phyloP scores from a whole-genome alignment of 1,140 invertebrate genomes.

The Aphis gossypii region DNA sequence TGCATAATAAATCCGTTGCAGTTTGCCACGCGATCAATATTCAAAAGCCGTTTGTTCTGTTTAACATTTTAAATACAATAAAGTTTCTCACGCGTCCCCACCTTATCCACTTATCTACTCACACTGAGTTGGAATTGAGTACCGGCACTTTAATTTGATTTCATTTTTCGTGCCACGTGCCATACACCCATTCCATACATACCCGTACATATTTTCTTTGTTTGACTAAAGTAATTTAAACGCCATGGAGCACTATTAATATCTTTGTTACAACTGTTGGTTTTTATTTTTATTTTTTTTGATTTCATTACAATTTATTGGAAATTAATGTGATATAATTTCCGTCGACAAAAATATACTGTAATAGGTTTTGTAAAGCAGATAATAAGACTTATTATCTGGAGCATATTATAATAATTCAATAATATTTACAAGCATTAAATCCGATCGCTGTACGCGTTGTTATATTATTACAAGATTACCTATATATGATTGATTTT shows the following conservation, averaged over 20 bases:
- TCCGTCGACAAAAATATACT: neutral
- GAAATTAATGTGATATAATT: neutral
- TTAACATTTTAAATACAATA: neutral
- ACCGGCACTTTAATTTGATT: neutral
- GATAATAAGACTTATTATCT: neutral
- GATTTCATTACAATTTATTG: neutral
- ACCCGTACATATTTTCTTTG: neutral
- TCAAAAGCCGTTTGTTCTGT: neutral
- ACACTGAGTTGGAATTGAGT: neutral
- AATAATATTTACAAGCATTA: neutral
- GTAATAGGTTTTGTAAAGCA: neutral
- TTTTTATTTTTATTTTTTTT: neutral
- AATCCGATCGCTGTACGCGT: neutral
- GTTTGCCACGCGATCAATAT: neutral
- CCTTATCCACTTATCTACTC: neutral
- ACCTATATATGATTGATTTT: neutral
- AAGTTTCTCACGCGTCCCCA: neutral
- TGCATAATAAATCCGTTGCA: constrained; percentile 4
- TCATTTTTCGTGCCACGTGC: neutral
- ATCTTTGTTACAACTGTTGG: neutral
- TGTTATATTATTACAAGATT: neutral
- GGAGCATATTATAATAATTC: neutral
- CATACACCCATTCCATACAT: no score
- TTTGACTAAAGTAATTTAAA: neutral
- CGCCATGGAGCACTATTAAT: neutral